Base-by-base conservation (phyloP, 1,140 invertebrate genomes). In the Eubasilissa regina region DNA sequence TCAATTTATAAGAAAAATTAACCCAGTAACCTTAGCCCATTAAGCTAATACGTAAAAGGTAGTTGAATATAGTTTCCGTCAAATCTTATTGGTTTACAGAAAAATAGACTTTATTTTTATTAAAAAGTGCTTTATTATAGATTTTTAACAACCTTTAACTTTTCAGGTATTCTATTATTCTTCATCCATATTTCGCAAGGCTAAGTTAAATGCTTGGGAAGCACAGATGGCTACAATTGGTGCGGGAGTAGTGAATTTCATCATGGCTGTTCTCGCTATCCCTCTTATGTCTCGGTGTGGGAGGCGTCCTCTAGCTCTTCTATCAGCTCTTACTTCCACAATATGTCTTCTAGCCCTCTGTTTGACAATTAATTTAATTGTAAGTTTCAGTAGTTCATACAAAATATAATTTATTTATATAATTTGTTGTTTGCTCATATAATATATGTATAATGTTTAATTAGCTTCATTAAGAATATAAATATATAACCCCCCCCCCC, bases 81-180 rank as follows among this genome's bases (percentile, higher is more conserved):
- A 35, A 35, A 35, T 35, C 6, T 35, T 1, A 35, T 35, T 35
- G 25, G 25, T 35, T 35, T 35, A 35, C 25, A 1, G 6, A 35
- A 35, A 35, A 35, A 6, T 6, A 35, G 25, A 35, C 44, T 75
- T 55, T 7, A 55, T 3, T 55, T 55, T 55, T n/a, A 48, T 48
- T 48, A n/a, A 9, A 55, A 55, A 4, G 11, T 55, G 51, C 51
- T 12, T 55, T 55, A 56, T 17, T 8, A 56, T 56, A 15, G 19
- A 17, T 19, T 56, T 56, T n/a, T 56, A 13, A 58, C 1, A 35
- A 3, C 6, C 25, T 35, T 35, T 35, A 35, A 35, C 21, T 74
- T 84, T 83, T 48, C 85, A 94, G 93, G 93, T 96, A 19, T 95
- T 96, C 87, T 95, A 94, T 86, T 97, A 96, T 86, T 96, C 95